phyloP scores from a whole-genome alignment of 2,888 invertebrate genomes.

The Standfussiana lucernea region DNA sequence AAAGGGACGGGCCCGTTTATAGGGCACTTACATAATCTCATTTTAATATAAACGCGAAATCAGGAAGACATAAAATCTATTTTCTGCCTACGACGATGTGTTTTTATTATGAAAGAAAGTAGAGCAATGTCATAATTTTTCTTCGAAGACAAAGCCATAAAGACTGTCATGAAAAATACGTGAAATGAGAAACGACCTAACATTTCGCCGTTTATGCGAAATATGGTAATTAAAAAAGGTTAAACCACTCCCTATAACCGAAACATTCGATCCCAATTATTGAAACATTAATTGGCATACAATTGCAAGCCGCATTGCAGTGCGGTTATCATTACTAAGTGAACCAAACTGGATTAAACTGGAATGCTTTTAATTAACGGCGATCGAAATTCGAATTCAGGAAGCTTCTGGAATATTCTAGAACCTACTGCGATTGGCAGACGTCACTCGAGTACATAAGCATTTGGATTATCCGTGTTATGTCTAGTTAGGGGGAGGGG shows the following conservation, averaged over 20 bases:
- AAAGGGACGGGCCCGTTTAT: constrained; percentile 13
- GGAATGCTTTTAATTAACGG: constrained; percentile 67
- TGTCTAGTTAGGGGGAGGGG: constrained; percentile 26
- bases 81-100: constrained; percentile 7
- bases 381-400: constrained; percentile 59
- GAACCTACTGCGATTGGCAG: constrained; percentile 56
- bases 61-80: constrained; percentile 37
- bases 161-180: neutral
- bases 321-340: constrained; percentile 63
- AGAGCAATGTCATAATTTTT: neutral
- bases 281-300: constrained; percentile 63
- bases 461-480: constrained; percentile 54
- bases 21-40: constrained; percentile 8
- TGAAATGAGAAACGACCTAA: neutral
- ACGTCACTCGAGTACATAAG: constrained; percentile 42
- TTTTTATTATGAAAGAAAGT: constrained; percentile 35
- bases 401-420: constrained; percentile 59
- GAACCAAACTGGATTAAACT: constrained; percentile 52
- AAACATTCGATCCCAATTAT: constrained; percentile 54
- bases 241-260: constrained; percentile 2
- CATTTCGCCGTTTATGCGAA: neutral
- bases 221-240: neutral
- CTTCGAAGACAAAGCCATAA: neutral
- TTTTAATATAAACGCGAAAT: constrained; percentile 24
- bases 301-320: constrained; percentile 61